Evolutionary conservation across 2,888 invertebrate species (phyloP).

Genomic region (Himalopsyche japonica): DNA sequence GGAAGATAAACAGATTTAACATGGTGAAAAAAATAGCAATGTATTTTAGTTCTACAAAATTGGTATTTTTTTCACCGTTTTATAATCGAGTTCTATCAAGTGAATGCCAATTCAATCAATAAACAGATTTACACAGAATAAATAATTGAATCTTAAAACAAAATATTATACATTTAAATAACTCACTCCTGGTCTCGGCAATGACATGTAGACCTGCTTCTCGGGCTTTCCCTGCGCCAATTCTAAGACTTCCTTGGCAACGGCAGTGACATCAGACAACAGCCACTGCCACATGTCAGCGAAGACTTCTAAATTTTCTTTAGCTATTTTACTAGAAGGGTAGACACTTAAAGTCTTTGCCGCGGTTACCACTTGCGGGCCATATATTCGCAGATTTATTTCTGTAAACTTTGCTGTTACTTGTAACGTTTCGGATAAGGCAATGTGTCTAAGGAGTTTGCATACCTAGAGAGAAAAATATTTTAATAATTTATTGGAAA

Average conservation of each 20-base stretch:
- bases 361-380: conserved; percentile 92
- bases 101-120: too few relatives aligned
- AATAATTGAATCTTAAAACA: too few relatives aligned
- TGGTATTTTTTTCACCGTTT: too few relatives aligned
- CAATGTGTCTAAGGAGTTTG: conserved; percentile 94
- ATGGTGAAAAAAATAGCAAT: too few relatives aligned
- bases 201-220: conserved; percentile 87
- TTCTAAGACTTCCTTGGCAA: conserved; percentile 88
- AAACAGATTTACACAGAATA: too few relatives aligned
- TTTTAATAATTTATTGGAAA: too few relatives aligned
- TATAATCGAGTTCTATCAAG: too few relatives aligned
- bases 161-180: not conserved
- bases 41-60: too few relatives aligned
- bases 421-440: conserved; percentile 91
- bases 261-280: conserved; percentile 85
- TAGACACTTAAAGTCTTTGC: conserved; percentile 89
- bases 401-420: conserved; percentile 96
- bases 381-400: conserved; percentile 91
- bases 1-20: too few relatives aligned
- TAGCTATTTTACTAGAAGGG: conserved; percentile 91
- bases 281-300: conserved; percentile 95
- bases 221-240: conserved; percentile 69
- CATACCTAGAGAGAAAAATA: conserved; percentile 70
- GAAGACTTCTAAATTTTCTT: conserved; percentile 96
- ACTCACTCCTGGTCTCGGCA: conserved; percentile 91